Evolutionary conservation across 1,140 invertebrate species (phyloP).

Genomic region (Pseudomyrmex dendroicus): DNA sequence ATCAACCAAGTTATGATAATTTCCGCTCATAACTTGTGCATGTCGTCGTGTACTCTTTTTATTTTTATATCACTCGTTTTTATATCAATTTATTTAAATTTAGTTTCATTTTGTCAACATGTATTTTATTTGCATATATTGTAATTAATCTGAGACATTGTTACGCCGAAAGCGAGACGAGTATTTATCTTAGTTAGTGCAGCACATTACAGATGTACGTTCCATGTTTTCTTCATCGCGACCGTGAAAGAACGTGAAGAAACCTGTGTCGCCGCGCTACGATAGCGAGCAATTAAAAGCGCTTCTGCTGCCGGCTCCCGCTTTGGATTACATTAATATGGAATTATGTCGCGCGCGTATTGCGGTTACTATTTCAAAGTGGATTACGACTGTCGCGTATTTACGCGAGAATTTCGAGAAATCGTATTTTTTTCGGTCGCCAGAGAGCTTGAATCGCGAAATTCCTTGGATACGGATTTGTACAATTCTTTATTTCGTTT

Average conservation of each 20-base stretch:
- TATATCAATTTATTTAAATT: not conserved
- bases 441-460: not conserved
- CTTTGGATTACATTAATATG: slow-evolving; percentile 47
- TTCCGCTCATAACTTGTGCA: not conserved
- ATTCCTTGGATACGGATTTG: slow-evolving; percentile 63
- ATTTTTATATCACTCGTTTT: too few species aligned
- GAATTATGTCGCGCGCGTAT: slow-evolving; percentile 30
- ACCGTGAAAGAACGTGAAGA: not conserved
- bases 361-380: slow-evolving; percentile 43
- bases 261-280: not conserved
- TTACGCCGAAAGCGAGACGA: not conserved
- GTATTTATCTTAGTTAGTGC: not conserved
- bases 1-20: not conserved
- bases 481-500: slow-evolving; percentile 48
- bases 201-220: not conserved
- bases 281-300: slow-evolving; percentile 12
- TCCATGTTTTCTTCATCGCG: not conserved
- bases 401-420: slow-evolving; percentile 43
- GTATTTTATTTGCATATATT: not conserved
- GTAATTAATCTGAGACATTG: not conserved
- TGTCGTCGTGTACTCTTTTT: not conserved
- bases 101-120: not conserved
- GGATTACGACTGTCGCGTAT: slow-evolving; percentile 21
- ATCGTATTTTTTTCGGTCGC: slow-evolving; percentile 45
- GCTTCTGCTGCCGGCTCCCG: not conserved